Conservation (phyloP, 2,797 vertebrate species). For the Xyrichtys novacula region DNA sequence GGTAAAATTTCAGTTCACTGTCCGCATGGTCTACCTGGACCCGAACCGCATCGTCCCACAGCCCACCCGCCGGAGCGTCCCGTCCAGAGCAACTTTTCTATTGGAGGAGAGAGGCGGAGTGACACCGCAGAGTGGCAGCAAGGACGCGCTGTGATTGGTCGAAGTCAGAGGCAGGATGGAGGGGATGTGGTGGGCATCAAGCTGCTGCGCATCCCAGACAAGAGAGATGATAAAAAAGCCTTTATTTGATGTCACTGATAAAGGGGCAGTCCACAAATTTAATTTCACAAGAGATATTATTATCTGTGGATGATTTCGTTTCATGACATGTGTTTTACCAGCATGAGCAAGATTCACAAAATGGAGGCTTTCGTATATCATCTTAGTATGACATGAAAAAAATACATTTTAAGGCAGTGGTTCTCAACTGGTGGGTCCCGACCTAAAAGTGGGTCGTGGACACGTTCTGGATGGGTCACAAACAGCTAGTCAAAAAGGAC, state of each 20-base stretch:
- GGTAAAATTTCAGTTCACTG: conserved; percentile 35
- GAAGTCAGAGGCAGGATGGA: conserved; percentile 40
- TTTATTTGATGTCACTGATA: no score
- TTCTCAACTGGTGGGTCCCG: no score
- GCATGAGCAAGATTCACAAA: no score
- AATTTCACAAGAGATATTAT: no score
- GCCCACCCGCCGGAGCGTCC: conserved; percentile 64
- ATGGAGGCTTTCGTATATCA: no score
- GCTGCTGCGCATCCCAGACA: conserved; percentile 28
- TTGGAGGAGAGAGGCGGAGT: conserved; percentile 72
- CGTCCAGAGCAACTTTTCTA: conserved; percentile 75
- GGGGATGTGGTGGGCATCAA: conserved; percentile 22
- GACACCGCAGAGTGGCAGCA: conserved; percentile 33
- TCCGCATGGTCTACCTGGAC: conserved; percentile 67
- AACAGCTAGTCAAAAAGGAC: no score
- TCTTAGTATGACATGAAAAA: no score
- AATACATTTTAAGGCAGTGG: no score
- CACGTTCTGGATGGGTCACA: no score
- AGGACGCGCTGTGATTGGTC: conserved; percentile 64
- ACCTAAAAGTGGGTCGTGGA: no score
- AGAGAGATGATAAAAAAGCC: neutral
- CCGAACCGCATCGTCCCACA: conserved; percentile 73
- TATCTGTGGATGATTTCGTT: no score
- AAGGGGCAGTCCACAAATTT: neutral
- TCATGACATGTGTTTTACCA: no score